Conservation (phyloP, 2,113 vertebrate genomes). For the Nesogale talazaci region DNA sequence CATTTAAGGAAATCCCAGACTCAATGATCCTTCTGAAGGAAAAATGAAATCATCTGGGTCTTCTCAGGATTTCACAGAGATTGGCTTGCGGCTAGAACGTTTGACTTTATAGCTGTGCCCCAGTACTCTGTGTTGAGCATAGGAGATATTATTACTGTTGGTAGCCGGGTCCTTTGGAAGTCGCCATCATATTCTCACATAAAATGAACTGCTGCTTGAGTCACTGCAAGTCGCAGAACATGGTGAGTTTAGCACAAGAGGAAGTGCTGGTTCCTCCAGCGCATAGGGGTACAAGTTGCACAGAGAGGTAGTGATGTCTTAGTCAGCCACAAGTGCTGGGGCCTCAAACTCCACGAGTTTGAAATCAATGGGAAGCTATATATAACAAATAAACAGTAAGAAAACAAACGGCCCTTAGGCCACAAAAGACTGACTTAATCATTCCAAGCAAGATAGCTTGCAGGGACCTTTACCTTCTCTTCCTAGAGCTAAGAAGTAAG, state of each 20-base stretch:
- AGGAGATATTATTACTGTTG: neutral
- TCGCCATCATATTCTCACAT: neutral
- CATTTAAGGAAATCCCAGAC: neutral
- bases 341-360: neutral
- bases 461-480: neutral
- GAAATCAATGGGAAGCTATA: slow-evolving; percentile 51
- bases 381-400: slow-evolving; percentile 32
- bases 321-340: neutral
- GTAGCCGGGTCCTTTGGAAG: neutral
- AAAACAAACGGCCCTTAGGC: neutral
- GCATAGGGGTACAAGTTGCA: neutral
- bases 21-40: neutral
- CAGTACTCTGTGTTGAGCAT: neutral
- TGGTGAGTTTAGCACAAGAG: neutral
- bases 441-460: neutral
- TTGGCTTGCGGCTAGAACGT: neutral
- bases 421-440: neutral
- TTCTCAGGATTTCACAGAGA: neutral
- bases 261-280: neutral
- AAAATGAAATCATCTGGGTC: fast-evolving
- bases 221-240: neutral
- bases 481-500: slow-evolving; percentile 10
- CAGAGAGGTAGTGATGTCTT: neutral
- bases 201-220: neutral
- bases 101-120: neutral